Evolutionary conservation across 2,888 invertebrate species (phyloP), one percentile per base, ranked within the genome.

Genomic region (Drosophila borborema): DNA sequence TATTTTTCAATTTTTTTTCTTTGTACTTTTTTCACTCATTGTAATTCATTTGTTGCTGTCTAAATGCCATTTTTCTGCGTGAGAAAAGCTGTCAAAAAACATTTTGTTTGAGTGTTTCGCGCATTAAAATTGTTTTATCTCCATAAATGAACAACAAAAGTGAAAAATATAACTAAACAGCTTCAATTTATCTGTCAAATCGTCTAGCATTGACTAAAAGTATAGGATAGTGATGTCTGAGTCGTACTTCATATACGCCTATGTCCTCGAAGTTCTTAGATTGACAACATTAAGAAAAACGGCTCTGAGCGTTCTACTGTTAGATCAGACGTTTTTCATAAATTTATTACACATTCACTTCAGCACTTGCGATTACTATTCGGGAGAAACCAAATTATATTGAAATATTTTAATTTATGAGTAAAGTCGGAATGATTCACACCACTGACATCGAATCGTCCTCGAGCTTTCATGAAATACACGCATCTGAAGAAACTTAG

Each of bases 61-160:
- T 64, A 81, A 83, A 81, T 80, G 78, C 62, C 77, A 72, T 72
- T 80, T 83, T 86, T 72, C 62, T 82, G 82, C 85, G 79, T 85
- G 85, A 79, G 82, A 85, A 85, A 85, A 87, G 80, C 80, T 82
- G 82, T 81, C 86, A 81, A 66, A 77, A 79, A 79, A 67, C 55
- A 75, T 70, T 85, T 84, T 73, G 71, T 66, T 59, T 69, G 58
- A 66, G 31, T 55, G 48, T 67, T 68, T 51, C n/a, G 66, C 72
- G 43, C 51, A 55, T 65, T 74, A 68, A 82, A 73, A 62, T 64
- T 66, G 65, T 51, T 66, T 77, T 68, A 56, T 59, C 62, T 43
- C 23, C 8, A 34, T 3, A n/a, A 6, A 20, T 10, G 14, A 20
- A 28, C 18, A 31, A 38, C 36, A 16, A 18, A 36, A 18, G 1